Base-by-base conservation (phyloP, 2,113 vertebrate genomes). In the Petrocephalus microphthalmus region DNA sequence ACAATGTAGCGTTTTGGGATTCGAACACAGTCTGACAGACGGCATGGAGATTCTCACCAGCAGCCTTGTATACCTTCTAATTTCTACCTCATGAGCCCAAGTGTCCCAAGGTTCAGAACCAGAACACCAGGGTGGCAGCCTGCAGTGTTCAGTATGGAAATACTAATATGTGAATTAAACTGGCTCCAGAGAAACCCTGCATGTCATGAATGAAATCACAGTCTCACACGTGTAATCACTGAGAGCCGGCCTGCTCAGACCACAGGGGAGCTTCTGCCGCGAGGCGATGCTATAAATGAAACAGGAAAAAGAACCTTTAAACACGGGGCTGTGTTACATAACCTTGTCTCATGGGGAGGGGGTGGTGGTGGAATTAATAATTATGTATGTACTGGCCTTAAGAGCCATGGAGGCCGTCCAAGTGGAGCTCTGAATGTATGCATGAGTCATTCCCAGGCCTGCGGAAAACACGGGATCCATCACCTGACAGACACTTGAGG, bases 401-500 rank as follows among this genome's bases (percentile, higher is more conserved):
- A 42, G 29, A 37, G 71, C 33, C 47, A 84, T 11, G 20, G 19
- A 84, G 47, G 1, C 81, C 15, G 3, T 83, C 47, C 42, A 47
- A 83, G 81, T 20, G 19, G 22, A 20, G n/a, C 45, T n/a, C 7
- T 20, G 81, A n/a, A 83, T n/a, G 47, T 20, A 83, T 19, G 25
- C 29, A 78, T 78, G 71, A 42, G 33, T 78, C 71, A 78, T 37
- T 33, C 71, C 8, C 81, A 49, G 81, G 51, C 17, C 29, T 7
- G 19, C 17, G 13, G 19, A 67, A n/a, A 56, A 64, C 33, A 49
- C 20, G 17, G 25, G 22, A 29, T 51, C 17, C 19, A 47, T 52
- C n/a, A 53, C 47, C 45, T 78, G 87, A n/a, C 87, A 78, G 47
- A 25, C 60, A 74, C 86, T 78, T 19, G 64, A 87, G 71, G n/a